Conservation (phyloP, 2,888 invertebrate genomes). For the Metallyticus violacea region DNA sequence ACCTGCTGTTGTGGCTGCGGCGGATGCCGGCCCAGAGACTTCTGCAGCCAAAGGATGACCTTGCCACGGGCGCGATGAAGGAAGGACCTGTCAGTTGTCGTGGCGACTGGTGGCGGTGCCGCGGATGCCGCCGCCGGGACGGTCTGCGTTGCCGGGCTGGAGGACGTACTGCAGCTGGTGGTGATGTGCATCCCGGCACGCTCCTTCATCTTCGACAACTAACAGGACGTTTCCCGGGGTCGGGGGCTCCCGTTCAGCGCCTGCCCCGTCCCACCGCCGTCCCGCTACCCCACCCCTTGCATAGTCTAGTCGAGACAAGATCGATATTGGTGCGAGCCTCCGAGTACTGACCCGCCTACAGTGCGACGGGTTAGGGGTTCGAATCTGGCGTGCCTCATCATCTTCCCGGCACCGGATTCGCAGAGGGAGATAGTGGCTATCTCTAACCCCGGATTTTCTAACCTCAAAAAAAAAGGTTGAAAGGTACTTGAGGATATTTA, state of each 20-base stretch:
- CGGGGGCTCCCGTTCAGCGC: not conserved
- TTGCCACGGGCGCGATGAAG: constrained; percentile 49
- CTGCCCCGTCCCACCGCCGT: constrained; percentile 12
- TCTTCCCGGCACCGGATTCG: not conserved
- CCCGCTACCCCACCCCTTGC: not conserved
- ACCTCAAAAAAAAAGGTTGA: too few species aligned
- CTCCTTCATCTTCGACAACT: constrained; percentile 29
- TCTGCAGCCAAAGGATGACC: constrained; percentile 48
- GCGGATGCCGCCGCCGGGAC: not conserved
- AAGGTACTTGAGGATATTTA: too few species aligned
- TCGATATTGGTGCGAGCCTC: not conserved
- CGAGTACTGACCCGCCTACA: not conserved
- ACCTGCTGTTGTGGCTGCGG: constrained; percentile 40
- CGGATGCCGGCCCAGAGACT: constrained; percentile 36
- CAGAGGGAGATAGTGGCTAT: too few species aligned
- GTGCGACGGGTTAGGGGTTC: not conserved
- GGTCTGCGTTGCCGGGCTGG: constrained; percentile 3
- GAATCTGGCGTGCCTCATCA: not conserved
- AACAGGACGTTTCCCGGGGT: constrained; percentile 20
- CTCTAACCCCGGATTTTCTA: too few species aligned
- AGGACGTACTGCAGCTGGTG: not conserved
- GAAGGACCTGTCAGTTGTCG: constrained; percentile 40
- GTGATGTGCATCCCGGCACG: constrained; percentile 19
- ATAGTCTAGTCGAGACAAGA: not conserved
- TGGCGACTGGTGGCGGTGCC: not conserved